Base-by-base conservation (phyloP, 2,113 vertebrate species). In the Rhadina sibilatrix region DNA sequence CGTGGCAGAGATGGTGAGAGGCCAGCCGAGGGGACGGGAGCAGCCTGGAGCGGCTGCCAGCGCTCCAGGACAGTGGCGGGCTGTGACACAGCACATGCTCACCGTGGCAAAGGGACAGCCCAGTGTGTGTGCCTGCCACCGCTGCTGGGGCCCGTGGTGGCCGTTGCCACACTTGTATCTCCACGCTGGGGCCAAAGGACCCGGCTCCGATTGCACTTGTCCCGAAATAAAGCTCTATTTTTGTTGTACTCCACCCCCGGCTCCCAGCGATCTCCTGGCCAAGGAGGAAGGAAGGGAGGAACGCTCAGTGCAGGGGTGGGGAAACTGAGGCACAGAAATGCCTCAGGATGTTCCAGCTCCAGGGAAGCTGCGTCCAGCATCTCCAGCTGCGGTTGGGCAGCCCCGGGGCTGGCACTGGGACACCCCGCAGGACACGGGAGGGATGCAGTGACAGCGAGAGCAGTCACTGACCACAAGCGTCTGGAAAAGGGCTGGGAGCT, bases 151-250 rank as follows among this genome's bases (percentile, higher is more conserved):
- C 10, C 54, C 0, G 1, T 7, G 74, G 61, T 28, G 49, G 70
- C 72, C 1, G 9, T 38, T 31, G 49, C 49, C 10, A 2, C 1
- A 1, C 30, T 69, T 8, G 2, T 3, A 4, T 31, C 22, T 10
- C 63, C 0, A 2, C 0, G 1, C 61, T 1, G 2, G 63, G 61
- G 40, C 72, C 0, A 0, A 59, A 57, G 46, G 52, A 59, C 80
- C 20, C 80, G 19, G 84, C 93, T 96, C 85, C 3, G 6, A 28
- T 68, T 65, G 93, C 92, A 38, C 91, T 93, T 87, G 80, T 95
- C 88, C 95, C 24, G 0, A 66, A 97, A 97, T 96, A 96, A 97
- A 97, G 42, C 57, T 97, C 96, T 97, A 95, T 97, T 97, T 97
- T 97, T 95, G 89, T 96, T 11, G 35, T 92, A 94, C 59, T 90